phyloP scores from a whole-genome alignment of 2,888 invertebrate species.

The Eupeodes luniger region DNA sequence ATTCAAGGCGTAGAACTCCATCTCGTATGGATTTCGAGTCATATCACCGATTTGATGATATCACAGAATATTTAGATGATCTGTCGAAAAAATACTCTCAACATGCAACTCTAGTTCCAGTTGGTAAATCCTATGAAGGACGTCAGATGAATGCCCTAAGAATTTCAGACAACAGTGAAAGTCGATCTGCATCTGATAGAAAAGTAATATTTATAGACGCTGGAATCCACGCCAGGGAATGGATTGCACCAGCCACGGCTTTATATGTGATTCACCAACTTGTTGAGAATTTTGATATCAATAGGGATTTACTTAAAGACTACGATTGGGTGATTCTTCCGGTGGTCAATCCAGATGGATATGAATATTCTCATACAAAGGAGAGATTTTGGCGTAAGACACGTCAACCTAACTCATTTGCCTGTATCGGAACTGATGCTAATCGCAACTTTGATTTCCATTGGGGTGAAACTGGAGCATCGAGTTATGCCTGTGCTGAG shows the following conservation, averaged over 20 bases:
- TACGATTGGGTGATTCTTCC: conserved; percentile 89
- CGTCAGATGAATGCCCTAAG: conserved; percentile 86
- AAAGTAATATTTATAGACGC: conserved; percentile 85
- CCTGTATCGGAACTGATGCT: conserved; percentile 85
- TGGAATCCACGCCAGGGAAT: conserved; percentile 88
- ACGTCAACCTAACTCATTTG: conserved; percentile 81
- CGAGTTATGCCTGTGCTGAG: conserved; percentile 84
- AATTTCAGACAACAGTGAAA: conserved; percentile 85
- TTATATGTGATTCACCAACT: conserved; percentile 86
- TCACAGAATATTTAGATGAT: conserved; percentile 84
- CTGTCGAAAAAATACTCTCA: conserved; percentile 84
- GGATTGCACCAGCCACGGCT: conserved; percentile 87
- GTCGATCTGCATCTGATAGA: conserved; percentile 81
- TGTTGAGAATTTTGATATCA: conserved; percentile 83
- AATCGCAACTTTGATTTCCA: conserved; percentile 88
- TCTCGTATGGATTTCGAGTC: conserved; percentile 64
- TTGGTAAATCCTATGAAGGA: conserved; percentile 86
- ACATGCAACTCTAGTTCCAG: conserved; percentile 85
- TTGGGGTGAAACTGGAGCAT: conserved; percentile 84
- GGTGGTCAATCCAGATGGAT: conserved; percentile 89
- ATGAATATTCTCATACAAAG: conserved; percentile 86
- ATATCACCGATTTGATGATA: conserved; percentile 81
- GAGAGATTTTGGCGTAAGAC: conserved; percentile 86
- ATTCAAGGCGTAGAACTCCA: conserved; percentile 41
- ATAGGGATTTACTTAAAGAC: conserved; percentile 84